phyloP scores from a whole-genome alignment of 1,140 invertebrate species.

The Chironomus tepperi region DNA sequence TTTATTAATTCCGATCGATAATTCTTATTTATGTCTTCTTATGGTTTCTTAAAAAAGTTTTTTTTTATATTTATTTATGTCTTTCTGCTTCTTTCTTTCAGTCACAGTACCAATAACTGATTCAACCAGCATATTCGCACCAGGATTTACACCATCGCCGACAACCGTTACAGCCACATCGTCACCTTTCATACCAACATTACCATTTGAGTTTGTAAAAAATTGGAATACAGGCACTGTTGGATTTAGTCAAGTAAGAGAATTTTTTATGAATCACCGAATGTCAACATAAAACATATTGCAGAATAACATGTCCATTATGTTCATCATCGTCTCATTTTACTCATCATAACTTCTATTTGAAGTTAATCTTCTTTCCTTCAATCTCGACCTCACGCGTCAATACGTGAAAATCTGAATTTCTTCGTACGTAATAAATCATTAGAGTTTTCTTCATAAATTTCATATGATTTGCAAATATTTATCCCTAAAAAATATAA shows the following conservation, averaged over 20 bases:
- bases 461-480: no score
- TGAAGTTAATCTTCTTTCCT: no score
- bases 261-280: not conserved
- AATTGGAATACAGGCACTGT: slow-evolving; percentile 17
- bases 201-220: slow-evolving; percentile 18
- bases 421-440: not conserved
- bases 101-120: slow-evolving; percentile 20
- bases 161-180: not conserved
- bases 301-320: no score
- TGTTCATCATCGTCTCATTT: not conserved
- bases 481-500: no score
- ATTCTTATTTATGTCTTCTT: not conserved
- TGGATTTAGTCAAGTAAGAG: slow-evolving; percentile 16
- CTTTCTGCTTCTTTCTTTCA: not conserved
- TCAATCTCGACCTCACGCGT: no score
- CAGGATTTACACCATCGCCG: not conserved
- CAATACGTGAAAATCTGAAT: no score
- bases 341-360: not conserved
- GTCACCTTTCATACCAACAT: slow-evolving; percentile 3
- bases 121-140: slow-evolving; percentile 9
- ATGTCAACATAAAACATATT: no score
- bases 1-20: slow-evolving; percentile 12
- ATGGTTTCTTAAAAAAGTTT: not conserved
- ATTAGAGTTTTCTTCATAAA: not conserved
- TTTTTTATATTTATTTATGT: not conserved